phyloP scores from a whole-genome alignment of 2,888 invertebrate species.

The Drosophila prolongata region DNA sequence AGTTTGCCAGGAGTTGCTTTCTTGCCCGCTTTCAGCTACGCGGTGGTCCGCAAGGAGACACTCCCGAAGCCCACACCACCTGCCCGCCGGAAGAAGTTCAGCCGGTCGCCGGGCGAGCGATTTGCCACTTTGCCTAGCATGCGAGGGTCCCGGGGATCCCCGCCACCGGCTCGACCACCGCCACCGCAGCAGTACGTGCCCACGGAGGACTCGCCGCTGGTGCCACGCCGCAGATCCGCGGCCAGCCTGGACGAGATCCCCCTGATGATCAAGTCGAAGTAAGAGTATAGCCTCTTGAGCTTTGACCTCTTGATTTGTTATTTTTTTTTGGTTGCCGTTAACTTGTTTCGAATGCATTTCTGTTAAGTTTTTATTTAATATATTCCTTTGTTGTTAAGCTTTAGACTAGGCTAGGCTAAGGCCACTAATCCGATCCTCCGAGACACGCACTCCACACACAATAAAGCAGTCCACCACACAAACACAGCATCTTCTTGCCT shows the following conservation, averaged over 20 bases:
- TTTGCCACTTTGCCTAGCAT: conserved; percentile 89
- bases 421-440: conserved; percentile 40
- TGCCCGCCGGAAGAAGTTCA: conserved; percentile 86
- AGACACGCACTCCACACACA: conserved; percentile 57
- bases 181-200: conserved; percentile 88
- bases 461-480: conserved; percentile 54
- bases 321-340: conserved; percentile 23
- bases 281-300: conserved; percentile 83
- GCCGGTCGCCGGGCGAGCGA: conserved; percentile 86
- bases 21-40: conserved; percentile 86
- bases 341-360: conserved; percentile 70
- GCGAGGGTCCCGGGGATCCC: conserved; percentile 81
- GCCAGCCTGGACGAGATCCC: conserved; percentile 85
- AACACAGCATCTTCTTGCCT: conserved; percentile 37
- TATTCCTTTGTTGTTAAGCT: conserved; percentile 51
- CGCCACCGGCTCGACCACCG: conserved; percentile 86
- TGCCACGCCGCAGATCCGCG: conserved; percentile 87
- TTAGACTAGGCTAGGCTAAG: conserved; percentile 52
- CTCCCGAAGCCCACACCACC: conserved; percentile 88
- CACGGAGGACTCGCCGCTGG: conserved; percentile 83
- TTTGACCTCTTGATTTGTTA: conserved; percentile 58
- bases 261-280: conserved; percentile 76
- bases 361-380: conserved; percentile 49
- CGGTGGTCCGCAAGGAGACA: conserved; percentile 90
- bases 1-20: conserved; percentile 46